These are phyloP conservation scores for Anguilla megastoma DNA, from an alignment of 2,797 vertebrate genomes.

Conservation along the genomic window DNA sequence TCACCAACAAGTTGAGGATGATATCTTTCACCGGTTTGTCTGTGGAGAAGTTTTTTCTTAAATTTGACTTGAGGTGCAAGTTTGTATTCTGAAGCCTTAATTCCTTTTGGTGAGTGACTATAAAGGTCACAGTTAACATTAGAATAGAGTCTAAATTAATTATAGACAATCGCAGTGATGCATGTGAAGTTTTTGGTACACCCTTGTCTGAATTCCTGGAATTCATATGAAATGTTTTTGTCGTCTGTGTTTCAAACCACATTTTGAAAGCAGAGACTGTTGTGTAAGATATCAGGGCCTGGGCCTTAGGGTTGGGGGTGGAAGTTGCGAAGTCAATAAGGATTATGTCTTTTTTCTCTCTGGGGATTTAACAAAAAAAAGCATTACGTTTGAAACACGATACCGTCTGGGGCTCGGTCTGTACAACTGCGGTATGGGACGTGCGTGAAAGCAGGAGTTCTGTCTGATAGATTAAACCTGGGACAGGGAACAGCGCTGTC, in stretches of 20 bases:
- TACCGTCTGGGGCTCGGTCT: neutral
- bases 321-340: slow-evolving; percentile 13
- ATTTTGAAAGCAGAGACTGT: neutral
- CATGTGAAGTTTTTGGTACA: neutral
- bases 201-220: neutral
- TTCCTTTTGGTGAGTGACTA: neutral
- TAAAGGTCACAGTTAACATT: neutral
- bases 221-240: neutral
- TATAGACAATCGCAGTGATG: neutral
- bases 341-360: slow-evolving; percentile 1
- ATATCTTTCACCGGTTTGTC: neutral
- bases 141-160: neutral
- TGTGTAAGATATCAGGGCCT: neutral
- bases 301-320: neutral
- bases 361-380: neutral
- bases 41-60: neutral
- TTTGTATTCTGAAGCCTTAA: neutral
- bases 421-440: slow-evolving; percentile 12
- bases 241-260: neutral
- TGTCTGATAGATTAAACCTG: slow-evolving; percentile 14
- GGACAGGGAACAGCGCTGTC: neutral
- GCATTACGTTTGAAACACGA: slow-evolving; percentile 5
- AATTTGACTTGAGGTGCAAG: neutral
- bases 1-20: neutral
- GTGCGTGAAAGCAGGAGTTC: slow-evolving; percentile 8